Base-by-base conservation (phyloP, 2,113 vertebrate species). In the Brachyhypopomus gauderio region DNA sequence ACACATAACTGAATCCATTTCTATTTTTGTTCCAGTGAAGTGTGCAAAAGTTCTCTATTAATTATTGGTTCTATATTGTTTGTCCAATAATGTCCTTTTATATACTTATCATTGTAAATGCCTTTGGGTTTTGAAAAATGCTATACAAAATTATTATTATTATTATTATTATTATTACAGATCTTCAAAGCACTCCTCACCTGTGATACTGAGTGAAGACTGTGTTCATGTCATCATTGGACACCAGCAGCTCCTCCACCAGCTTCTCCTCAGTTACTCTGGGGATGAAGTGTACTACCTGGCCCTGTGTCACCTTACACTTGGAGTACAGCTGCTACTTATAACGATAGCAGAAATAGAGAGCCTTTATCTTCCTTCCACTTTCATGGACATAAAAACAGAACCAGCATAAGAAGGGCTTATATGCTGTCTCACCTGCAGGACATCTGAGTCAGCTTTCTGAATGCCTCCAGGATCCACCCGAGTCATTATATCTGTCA, bases 401-500 rank as follows among this genome's bases (percentile, higher is more conserved):
- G 74, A 17, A n/a, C 38, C 14, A 27, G 23, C 23, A 63, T 11
- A 52, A 52, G 45, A 52, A 52, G 14, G 45, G 12, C 9, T 67
- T 30, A 23, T 48, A n/a, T 4, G 5, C 67, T 72, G 59, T 22
- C 85, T 72, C 66, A 99, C 97, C 92, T 98, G 96, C 8, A 99
- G 91, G 63, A 98, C 92, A 84, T 98, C 96, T 86, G 95, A 88
- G 88, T 97, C 96, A 0, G 96, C 93, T 25, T 92, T 91, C 59
- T 95, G 94, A 0, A 93, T 93, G 30, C 94, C 93, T 74, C 93
- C 93, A 0, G 97, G 95, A 34, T 96, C 93, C 88, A 97, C 90
- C 84, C 96, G 96, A 0, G 93, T 95, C 93, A 99, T 90, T 96
- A 99, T 96, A 85, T 97, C 97, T 0, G 96, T 96, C 97, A 99